Evolutionary conservation across 2,888 invertebrate species (phyloP), one percentile per base, ranked within the genome.

Genomic region (Chouioia cunea): DNA sequence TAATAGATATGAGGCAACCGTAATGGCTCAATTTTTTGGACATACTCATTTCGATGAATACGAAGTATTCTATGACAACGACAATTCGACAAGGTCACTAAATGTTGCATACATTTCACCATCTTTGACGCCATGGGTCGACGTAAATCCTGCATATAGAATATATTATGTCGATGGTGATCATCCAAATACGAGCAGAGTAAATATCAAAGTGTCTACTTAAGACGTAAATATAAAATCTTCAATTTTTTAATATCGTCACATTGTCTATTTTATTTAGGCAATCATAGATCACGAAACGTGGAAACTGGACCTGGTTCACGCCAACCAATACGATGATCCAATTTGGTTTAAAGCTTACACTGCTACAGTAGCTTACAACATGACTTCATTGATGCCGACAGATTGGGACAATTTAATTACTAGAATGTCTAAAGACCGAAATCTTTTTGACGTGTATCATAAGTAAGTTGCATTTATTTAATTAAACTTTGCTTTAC

Each of bases 131-230:
- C 96, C 98, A 0, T 98, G 97, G 83, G 92, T 92, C 77, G 93
- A 94, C 83, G 89, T 97, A 66, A 98, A 98, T 88, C 96, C 98
- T 0, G 97, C 97, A 18, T 99, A 97, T 86, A 89, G 98, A 82
- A 95, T 99, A 85, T 99, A 97, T 85, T 95, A 96, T 79, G 92
- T 98, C 4, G 97, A 98, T 82, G 97, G 97, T 0, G 95, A 96
- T 86, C 95, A 96, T 82, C 90, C 93, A 50, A 90, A 92, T 71
- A 92, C 94, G 0, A 94, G 95, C 10, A 89, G 95, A 80, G 93
- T 93, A 87, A 88, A 86, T 52, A 36, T 6, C 3, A 27, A 3
- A 27, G 3, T 27, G 3, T 27, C 3, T 27, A 27, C 12, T 36
- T 36, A 10, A 36, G 36, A 36, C 12, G 12, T 36, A 10, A 36